phyloP scores from a whole-genome alignment of 2,888 invertebrate genomes.

The Matsumyia berberina region DNA sequence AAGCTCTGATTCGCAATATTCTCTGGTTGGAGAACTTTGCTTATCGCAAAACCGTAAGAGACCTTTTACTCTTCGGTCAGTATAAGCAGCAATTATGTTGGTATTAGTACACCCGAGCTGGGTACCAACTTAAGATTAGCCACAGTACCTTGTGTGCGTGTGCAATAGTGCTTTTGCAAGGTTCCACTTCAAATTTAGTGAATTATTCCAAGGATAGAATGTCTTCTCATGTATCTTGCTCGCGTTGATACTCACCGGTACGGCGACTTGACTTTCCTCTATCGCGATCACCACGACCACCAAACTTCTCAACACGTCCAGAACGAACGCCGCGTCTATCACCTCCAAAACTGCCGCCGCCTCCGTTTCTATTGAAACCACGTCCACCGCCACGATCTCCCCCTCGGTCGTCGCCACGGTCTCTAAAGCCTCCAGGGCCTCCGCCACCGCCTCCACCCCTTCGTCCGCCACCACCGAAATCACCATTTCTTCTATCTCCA shows the following conservation, averaged over 20 bases:
- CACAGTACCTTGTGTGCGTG: too few species aligned
- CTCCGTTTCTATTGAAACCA: slow-evolving; percentile 53
- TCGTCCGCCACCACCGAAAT: slow-evolving; percentile 18
- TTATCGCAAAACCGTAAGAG: too few species aligned
- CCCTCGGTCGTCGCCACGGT: slow-evolving; percentile 56
- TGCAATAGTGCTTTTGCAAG: too few species aligned
- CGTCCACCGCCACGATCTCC: slow-evolving; percentile 52
- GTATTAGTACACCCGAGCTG: too few species aligned
- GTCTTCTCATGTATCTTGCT: too few species aligned
- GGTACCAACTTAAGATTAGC: too few species aligned
- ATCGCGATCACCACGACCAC: slow-evolving; percentile 63
- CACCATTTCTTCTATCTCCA: slow-evolving; percentile 53
- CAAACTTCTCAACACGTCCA: slow-evolving; percentile 79
- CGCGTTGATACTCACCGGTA: slow-evolving; percentile 46
- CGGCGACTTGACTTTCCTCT: slow-evolving; percentile 50
- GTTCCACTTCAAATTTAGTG: too few species aligned
- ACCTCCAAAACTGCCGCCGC: slow-evolving; percentile 67
- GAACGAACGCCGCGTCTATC: slow-evolving; percentile 78
- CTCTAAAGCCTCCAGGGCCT: slow-evolving; percentile 59
- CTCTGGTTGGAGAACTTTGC: too few species aligned
- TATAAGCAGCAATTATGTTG: too few species aligned
- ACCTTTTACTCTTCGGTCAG: too few species aligned
- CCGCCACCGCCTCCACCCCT: slow-evolving; percentile 45
- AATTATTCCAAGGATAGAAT: too few species aligned
- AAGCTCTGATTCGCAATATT: too few species aligned